Evolutionary conservation across 1,140 invertebrate species (phyloP), one percentile per base, ranked within the genome.

Genomic region (Solenopsis fugax): DNA sequence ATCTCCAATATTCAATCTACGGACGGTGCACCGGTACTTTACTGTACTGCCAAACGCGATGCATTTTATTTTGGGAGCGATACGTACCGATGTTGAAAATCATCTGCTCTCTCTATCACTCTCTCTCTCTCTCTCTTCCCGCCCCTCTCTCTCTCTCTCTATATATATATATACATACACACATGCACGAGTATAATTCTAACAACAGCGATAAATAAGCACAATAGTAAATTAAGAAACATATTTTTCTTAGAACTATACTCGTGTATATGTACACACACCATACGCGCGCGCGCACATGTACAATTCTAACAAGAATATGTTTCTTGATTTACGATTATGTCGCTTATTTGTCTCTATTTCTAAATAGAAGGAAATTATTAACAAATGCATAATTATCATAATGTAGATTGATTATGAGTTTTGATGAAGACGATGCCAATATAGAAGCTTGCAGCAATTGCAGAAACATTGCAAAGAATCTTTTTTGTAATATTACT

Each of bases 11-110:
- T 13, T 75, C 29, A 75, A 84, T 50, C n/a, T 34, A 41, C n/a
- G 48, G 80, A 48, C 18, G 24, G 18, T 69, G 65, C 90, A 62
- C 89, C 90, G 86, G 81, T 85, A 80, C 84, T 86, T 81, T 48
- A 58, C 67, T 72, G 54, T 62, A 88, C 93, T 94, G 93, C 94
- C 92, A 94, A 94, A 93, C 88, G 77, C 73, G 91, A 92, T 90
- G 90, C 87, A 91, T 92, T 94, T 95, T 95, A 95, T 95, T 95
- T 95, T 90, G 75, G 90, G 94, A 93, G 80, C 89, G 90, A 91
- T 94, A 93, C 91, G 90, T 89, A 91, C 91, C 85, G 89, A 92
- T 92, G 89, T 93, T 93, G 81, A 91, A 90, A 75, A 90, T 86
- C 72, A 77, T 80, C 85, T 90, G 87, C 65, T 89, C 87, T 71